phyloP scores from a whole-genome alignment of 1,140 invertebrate species.

The Phymorhynchus buccinoides region DNA sequence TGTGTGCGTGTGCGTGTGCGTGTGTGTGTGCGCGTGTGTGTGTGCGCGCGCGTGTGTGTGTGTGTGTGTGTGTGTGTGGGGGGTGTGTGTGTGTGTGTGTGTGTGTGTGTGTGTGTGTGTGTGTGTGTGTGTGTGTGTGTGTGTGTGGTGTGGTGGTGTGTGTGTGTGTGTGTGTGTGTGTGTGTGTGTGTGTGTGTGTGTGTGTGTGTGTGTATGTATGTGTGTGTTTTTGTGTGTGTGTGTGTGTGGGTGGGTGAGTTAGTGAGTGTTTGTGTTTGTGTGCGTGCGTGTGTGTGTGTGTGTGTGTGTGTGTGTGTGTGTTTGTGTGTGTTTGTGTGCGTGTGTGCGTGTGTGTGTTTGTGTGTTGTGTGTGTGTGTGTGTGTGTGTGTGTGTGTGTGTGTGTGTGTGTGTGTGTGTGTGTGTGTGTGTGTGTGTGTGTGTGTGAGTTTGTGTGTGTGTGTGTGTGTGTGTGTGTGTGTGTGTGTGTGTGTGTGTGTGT shows the following conservation, averaged over 20 bases:
- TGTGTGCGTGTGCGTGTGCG: no score
- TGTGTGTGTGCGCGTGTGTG: no score
- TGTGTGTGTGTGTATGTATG: not conserved
- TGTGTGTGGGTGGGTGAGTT: no score
- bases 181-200: not conserved
- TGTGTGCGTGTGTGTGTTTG: not conserved
- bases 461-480: not conserved
- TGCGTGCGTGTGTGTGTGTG: not conserved
- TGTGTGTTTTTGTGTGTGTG: no score
- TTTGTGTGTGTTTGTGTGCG: not conserved
- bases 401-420: not conserved
- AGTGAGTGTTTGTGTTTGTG: no score
- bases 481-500: constrained; percentile 21
- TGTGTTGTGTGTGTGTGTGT: not conserved
- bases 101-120: no score
- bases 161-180: no score
- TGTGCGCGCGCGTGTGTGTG: no score
- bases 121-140: no score
- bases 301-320: not conserved
- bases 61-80: no score
- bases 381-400: not conserved
- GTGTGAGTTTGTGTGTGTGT: not conserved
- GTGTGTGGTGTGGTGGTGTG: no score
- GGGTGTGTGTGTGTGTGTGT: no score
- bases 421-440: not conserved